A percentile compares a stretch with the other conserved stretches of the same genome.
Evolutionary conservation across 2,113 vertebrate genomes (phyloP).

Genomic region (Mastomys natalensis): DNA sequence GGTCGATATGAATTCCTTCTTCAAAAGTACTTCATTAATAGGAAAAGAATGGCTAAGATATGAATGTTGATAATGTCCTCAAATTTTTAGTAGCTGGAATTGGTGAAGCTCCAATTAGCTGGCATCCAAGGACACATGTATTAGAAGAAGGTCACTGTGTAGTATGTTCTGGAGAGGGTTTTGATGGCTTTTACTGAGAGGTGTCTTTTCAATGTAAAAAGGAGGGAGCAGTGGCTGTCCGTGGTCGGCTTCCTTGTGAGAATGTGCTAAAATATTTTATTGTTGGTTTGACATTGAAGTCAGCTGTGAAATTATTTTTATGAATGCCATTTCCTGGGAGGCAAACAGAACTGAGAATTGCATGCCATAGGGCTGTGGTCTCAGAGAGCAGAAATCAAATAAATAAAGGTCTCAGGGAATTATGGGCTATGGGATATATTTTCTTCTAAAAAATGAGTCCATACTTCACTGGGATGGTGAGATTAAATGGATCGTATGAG

Average conservation of each 20-base stretch:
- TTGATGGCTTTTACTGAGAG: slow-evolving; percentile 73
- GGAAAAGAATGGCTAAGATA: neutral
- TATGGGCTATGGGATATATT: slow-evolving; percentile 77
- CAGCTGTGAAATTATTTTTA: slow-evolving; percentile 79
- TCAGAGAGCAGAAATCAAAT: slow-evolving; percentile 76
- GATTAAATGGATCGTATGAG: slow-evolving; percentile 74
- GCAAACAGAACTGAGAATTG: slow-evolving; percentile 75
- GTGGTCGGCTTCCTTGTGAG: slow-evolving; percentile 48
- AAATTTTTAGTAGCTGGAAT: slow-evolving; percentile 28
- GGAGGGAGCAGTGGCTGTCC: slow-evolving; percentile 61
- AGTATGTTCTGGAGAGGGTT: slow-evolving; percentile 34
- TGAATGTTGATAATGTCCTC: neutral
- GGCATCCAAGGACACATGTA: slow-evolving; percentile 26
- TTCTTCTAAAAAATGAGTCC: slow-evolving; percentile 79
- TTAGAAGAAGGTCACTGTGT: slow-evolving; percentile 45
- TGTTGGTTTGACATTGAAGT: slow-evolving; percentile 77
- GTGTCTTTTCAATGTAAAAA: slow-evolving; percentile 68
- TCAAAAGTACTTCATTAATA: slow-evolving; percentile 53
- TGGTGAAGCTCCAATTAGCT: slow-evolving; percentile 60
- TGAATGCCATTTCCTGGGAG: slow-evolving; percentile 77
- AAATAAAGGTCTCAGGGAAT: slow-evolving; percentile 80
- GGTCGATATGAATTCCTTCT: slow-evolving; percentile 5
- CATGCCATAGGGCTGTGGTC: slow-evolving; percentile 75
- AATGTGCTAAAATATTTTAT: slow-evolving; percentile 77
- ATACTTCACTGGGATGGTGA: slow-evolving; percentile 77